These are phyloP conservation scores for Sardina pilchardus DNA, from an alignment of 2,113 vertebrate species.

Conservation along the genomic window DNA sequence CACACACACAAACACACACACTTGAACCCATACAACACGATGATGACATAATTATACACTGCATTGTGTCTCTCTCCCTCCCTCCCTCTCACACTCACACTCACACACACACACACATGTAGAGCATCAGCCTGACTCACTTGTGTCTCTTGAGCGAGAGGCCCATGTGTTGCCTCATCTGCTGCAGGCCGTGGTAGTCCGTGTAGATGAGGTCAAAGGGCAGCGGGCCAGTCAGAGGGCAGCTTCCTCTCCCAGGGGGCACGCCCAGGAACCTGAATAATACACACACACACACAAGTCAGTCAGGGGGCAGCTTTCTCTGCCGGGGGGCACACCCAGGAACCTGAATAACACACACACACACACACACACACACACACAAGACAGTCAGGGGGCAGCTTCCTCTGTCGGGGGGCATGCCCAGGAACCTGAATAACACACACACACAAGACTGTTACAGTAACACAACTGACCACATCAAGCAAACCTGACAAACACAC, in stretches of 20 bases:
- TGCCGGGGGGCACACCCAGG: too few relatives aligned
- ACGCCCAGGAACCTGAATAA: constrained; percentile 85
- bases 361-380: not conserved
- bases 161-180: constrained; percentile 98
- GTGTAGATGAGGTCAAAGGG: constrained; percentile 97
- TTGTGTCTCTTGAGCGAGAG: constrained; percentile 94
- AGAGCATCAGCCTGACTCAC: constrained; percentile 67
- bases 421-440: too few relatives aligned
- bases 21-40: not conserved
- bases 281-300: constrained; percentile 18
- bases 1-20: not conserved
- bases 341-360: too few relatives aligned
- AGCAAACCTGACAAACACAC: not conserved
- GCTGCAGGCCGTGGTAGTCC: constrained; percentile 93
- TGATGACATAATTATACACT: not conserved
- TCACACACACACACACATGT: not conserved
- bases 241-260: constrained; percentile 93
- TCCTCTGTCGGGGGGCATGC: too few relatives aligned
- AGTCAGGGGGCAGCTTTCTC: too few relatives aligned
- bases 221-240: constrained; percentile 86
- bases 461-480: not conserved
- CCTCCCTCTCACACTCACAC: not conserved
- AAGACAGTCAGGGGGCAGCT: too few relatives aligned
- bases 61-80: not conserved
- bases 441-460: too few relatives aligned